Conservation (phyloP, 2,888 invertebrate species). For the Morinoia aosen region DNA sequence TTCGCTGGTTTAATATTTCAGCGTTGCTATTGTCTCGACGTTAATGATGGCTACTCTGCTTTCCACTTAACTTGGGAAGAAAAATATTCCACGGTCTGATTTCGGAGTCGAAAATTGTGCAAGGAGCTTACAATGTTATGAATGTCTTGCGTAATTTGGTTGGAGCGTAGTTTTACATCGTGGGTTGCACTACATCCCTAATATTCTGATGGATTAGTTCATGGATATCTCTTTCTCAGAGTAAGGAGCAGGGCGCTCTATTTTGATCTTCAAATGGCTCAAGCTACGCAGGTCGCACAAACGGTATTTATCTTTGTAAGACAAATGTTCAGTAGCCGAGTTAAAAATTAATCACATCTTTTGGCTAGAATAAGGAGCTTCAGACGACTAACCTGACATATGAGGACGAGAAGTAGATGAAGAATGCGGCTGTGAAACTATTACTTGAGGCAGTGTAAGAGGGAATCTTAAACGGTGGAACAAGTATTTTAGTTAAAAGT, state of each 20-base stretch:
- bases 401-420: no score
- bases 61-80: background rate
- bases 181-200: background rate
- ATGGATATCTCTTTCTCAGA: background rate
- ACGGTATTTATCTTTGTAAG: no score
- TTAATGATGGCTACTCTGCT: background rate
- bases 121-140: background rate
- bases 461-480: no score
- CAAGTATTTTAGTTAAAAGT: no score
- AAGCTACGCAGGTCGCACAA: no score
- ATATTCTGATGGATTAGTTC: background rate
- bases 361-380: no score
- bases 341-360: no score
- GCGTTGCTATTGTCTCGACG: background rate
- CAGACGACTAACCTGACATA: no score
- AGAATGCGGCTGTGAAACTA: no score
- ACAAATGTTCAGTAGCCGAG: no score
- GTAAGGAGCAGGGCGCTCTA: background rate
- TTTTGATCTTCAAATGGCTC: background rate
- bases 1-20: background rate
- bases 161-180: background rate
- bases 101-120: background rate
- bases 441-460: no score
- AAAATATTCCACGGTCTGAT: background rate
- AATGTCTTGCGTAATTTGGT: background rate